These are phyloP conservation scores for Ceratina australensis DNA, from an alignment of 1,140 invertebrate genomes.

Conservation along the genomic window DNA sequence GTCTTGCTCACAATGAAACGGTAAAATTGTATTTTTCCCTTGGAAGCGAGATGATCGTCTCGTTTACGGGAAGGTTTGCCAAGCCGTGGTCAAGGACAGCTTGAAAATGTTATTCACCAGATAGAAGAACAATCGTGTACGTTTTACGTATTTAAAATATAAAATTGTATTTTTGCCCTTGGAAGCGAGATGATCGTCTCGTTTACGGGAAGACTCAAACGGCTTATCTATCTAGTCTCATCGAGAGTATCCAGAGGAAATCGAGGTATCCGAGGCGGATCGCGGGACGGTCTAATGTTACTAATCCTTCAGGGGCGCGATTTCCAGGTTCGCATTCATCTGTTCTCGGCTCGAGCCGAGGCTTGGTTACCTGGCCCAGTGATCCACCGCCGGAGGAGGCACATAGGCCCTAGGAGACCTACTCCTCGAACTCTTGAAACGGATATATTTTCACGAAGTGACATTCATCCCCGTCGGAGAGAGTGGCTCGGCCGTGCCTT, in stretches of 20 bases:
- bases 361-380: constrained; percentile 22
- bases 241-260: neutral
- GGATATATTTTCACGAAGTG: constrained; percentile 79
- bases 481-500: constrained; percentile 69
- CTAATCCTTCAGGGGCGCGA: constrained; percentile 60
- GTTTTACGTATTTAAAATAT: too few relatives aligned
- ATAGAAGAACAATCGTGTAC: too few relatives aligned
- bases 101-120: too few relatives aligned
- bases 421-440: constrained; percentile 72
- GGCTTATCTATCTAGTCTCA: neutral
- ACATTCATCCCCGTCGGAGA: constrained; percentile 71
- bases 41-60: too few relatives aligned
- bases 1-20: too few relatives aligned
- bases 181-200: too few relatives aligned
- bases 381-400: neutral
- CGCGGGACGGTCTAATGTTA: constrained; percentile 64
- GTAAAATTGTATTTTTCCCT: too few relatives aligned
- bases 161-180: too few relatives aligned
- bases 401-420: constrained; percentile 60
- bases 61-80: too few relatives aligned
- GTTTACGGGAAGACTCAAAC: neutral
- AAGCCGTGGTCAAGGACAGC: too few relatives aligned
- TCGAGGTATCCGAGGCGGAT: neutral
- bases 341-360: constrained; percentile 18
- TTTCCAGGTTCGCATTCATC: constrained; percentile 49